A percentile compares a stretch with the other conserved stretches of the same genome.
phyloP scores from a whole-genome alignment of 2,113 vertebrate species.

The Toxostoma redivivum region DNA sequence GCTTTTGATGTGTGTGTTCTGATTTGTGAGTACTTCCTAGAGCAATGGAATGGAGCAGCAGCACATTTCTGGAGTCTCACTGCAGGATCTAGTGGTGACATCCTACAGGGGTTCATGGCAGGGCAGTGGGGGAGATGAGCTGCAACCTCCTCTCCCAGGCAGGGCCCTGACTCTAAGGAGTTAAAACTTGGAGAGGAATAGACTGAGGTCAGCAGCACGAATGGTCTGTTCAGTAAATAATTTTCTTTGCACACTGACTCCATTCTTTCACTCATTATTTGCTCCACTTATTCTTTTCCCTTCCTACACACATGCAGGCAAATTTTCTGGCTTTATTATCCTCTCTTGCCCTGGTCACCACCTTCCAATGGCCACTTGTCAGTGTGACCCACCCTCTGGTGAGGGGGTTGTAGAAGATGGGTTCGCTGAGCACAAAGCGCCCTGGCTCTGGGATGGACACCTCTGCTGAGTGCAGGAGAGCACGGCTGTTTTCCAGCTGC shows the following conservation, averaged over 20 bases:
- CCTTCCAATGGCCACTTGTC: not conserved
- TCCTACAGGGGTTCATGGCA: not conserved
- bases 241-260: slow-evolving; percentile 28
- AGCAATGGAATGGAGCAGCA: not conserved
- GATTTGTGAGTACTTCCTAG: not conserved
- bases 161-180: not conserved
- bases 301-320: not conserved
- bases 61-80: not conserved
- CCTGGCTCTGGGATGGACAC: not conserved
- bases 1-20: not conserved
- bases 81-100: not conserved
- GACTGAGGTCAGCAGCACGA: slow-evolving; percentile 10
- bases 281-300: slow-evolving; percentile 33
- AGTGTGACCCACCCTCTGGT: not conserved
- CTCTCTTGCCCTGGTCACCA: not conserved
- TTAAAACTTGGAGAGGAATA: slow-evolving; percentile 34
- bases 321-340: not conserved
- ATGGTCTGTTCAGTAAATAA: slow-evolving; percentile 5
- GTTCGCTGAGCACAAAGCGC: not conserved
- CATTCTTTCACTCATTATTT: slow-evolving; percentile 48
- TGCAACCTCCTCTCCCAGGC: not conserved
- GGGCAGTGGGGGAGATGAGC: not conserved
- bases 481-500: not conserved
- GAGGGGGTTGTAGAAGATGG: not conserved
- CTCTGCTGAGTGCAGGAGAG: not conserved